These are phyloP conservation scores for Caloenas nicobarica DNA, from an alignment of 2,113 vertebrate genomes.

Conservation along the genomic window DNA sequence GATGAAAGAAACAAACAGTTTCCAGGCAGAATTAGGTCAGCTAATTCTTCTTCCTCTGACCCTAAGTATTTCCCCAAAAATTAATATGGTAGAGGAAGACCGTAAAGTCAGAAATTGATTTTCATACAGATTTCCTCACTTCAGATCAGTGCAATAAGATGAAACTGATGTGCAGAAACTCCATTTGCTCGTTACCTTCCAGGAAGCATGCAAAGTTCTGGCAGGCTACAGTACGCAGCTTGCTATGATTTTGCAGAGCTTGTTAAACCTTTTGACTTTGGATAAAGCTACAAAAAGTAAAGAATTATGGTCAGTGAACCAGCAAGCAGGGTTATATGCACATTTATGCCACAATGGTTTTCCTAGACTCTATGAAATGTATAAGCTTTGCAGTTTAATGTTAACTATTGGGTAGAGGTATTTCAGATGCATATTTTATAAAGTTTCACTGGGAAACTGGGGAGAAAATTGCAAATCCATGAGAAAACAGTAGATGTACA, in stretches of 20 bases:
- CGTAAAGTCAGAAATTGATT: conserved; percentile 7
- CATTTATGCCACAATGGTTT: not conserved
- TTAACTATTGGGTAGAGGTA: not conserved
- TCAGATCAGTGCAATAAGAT: not conserved
- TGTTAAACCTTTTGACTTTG: conserved; percentile 13
- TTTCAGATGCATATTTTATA: not conserved
- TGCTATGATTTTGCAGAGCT: not conserved
- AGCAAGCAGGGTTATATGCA: not conserved
- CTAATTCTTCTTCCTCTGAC: not conserved
- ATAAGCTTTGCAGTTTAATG: not conserved
- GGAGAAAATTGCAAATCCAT: not conserved
- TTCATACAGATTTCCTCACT: conserved; percentile 5
- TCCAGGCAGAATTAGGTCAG: not conserved
- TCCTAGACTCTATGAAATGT: not conserved
- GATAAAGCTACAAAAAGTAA: conserved; percentile 17
- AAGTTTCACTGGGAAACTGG: not conserved
- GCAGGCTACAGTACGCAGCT: not conserved
- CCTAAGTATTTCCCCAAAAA: not conserved
- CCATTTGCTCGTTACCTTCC: not conserved
- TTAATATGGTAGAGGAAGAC: not conserved
- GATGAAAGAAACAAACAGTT: not conserved
- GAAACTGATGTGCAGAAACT: not conserved
- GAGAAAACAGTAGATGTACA: not conserved
- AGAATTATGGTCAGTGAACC: not conserved
- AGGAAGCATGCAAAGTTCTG: conserved; percentile 11